Evolutionary conservation across 1,140 invertebrate genomes (phyloP).

Genomic region (Habropoda laboriosa): DNA sequence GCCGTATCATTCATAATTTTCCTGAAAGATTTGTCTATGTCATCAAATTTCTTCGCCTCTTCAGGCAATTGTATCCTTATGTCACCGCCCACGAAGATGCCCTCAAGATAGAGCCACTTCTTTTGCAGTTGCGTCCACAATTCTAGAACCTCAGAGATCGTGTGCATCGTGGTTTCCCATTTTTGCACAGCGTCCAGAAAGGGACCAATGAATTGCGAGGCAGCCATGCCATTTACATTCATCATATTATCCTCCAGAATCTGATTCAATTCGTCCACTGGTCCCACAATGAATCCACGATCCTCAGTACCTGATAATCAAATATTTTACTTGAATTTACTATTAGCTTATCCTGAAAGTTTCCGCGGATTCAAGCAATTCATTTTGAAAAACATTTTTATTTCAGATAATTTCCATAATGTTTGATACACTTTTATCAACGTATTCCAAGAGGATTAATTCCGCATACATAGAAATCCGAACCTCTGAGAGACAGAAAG

Average conservation of each 20-base stretch:
- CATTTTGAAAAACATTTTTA: too few species aligned
- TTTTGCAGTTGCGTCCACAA: conserved; percentile 92
- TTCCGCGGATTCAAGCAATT: too few species aligned
- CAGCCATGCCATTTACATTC: conserved; percentile 94
- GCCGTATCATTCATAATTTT: conserved; percentile 92
- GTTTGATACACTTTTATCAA: too few species aligned
- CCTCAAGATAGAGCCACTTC: conserved; percentile 95
- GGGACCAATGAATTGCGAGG: conserved; percentile 93
- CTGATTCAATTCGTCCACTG: conserved; percentile 91
- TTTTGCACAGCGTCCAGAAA: conserved; percentile 90
- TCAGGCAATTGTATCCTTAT: conserved; percentile 92
- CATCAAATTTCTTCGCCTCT: conserved; percentile 94
- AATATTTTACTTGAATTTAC: not conserved
- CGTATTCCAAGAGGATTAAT: too few species aligned
- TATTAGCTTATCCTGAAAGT: too few species aligned
- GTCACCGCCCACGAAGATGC: conserved; percentile 94
- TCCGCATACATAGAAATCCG: too few species aligned
- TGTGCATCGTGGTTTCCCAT: conserved; percentile 91
- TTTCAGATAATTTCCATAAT: too few species aligned
- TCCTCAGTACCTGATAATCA: conserved; percentile 80
- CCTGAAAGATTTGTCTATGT: conserved; percentile 90
- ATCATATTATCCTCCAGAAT: conserved; percentile 93
- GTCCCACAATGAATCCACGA: conserved; percentile 88
- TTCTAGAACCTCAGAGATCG: conserved; percentile 92
- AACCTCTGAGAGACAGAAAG: too few species aligned